Evolutionary conservation across 2,113 vertebrate species (phyloP).

Genomic region (Scatophagus argus): DNA sequence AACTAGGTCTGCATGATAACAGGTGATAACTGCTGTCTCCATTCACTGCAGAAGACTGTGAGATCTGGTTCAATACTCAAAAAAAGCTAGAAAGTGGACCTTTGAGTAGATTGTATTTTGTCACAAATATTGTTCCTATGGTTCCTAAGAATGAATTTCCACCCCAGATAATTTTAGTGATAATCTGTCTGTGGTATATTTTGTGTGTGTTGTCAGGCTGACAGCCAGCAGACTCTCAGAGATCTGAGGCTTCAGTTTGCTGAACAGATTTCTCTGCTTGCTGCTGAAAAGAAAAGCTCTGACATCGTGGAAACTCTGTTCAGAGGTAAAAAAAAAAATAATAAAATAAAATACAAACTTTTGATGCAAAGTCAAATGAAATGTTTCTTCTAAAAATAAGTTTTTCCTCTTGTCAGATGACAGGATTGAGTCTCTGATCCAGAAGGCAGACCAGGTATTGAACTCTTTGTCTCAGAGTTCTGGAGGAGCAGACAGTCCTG

Average conservation of each 20-base stretch:
- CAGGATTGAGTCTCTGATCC: conserved; percentile 68
- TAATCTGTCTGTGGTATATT: not conserved
- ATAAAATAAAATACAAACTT: not conserved
- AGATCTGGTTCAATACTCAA: not conserved
- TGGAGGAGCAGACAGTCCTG: not conserved
- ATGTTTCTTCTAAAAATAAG: not conserved
- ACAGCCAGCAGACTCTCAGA: conserved; percentile 48
- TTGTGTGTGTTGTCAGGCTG: conserved; percentile 24
- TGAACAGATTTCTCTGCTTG: conserved; percentile 63
- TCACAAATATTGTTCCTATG: not conserved
- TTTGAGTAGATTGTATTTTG: not conserved
- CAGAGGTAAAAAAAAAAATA: conserved; percentile 65
- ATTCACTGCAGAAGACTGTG: not conserved
- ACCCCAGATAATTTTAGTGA: no score
- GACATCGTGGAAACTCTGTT: conserved; percentile 15
- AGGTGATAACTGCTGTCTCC: not conserved
- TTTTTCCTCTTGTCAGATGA: conserved; percentile 44
- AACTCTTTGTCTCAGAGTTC: conserved; percentile 49
- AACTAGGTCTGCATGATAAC: no score
- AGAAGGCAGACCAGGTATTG: conserved; percentile 73
- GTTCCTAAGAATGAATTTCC: not conserved
- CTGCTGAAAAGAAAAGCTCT: conserved; percentile 27
- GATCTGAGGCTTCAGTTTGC: conserved; percentile 69
- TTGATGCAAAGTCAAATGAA: not conserved
- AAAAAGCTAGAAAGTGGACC: not conserved